These are phyloP conservation scores for Exocentrus adspersus DNA, from an alignment of 2,888 invertebrate genomes.

Conservation along the genomic window DNA sequence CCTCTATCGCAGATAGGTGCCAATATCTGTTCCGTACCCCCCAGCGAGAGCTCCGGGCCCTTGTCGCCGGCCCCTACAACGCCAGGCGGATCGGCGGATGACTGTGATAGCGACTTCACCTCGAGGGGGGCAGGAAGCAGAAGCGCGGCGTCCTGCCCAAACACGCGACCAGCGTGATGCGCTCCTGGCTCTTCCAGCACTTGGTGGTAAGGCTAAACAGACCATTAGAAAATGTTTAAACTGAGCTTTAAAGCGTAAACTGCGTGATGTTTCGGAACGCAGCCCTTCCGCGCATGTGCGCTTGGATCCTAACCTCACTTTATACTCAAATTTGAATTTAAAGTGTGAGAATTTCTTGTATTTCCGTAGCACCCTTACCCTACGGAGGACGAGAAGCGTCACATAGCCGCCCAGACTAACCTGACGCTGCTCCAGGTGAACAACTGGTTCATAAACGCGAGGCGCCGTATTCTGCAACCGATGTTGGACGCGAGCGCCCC, in stretches of 20 bases:
- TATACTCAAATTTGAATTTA: neutral
- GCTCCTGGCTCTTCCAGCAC: slow-evolving; percentile 97
- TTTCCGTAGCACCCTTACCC: slow-evolving; percentile 88
- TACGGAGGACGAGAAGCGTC: slow-evolving; percentile 92
- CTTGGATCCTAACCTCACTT: no score
- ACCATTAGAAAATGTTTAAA: neutral
- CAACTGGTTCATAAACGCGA: slow-evolving; percentile 95
- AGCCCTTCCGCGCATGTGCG: no score
- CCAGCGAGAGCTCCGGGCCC: slow-evolving; percentile 66
- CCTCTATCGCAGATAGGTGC: slow-evolving; percentile 86
- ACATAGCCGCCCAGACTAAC: slow-evolving; percentile 88
- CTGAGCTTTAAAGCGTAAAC: no score
- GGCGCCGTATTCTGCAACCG: slow-evolving; percentile 89
- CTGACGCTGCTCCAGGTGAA: slow-evolving; percentile 84
- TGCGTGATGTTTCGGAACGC: no score
- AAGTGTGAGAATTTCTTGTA: neutral
- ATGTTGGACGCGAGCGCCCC: slow-evolving; percentile 82
- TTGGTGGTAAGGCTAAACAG: slow-evolving; percentile 77
- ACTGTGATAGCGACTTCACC: slow-evolving; percentile 66
- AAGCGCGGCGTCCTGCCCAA: slow-evolving; percentile 94
- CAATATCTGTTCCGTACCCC: slow-evolving; percentile 70
- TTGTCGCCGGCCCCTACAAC: slow-evolving; percentile 72
- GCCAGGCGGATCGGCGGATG: slow-evolving; percentile 69
- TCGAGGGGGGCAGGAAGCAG: slow-evolving; percentile 68
- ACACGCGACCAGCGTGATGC: slow-evolving; percentile 95